phyloP scores from a whole-genome alignment of 2,113 vertebrate genomes.

The Pholis gunnellus region DNA sequence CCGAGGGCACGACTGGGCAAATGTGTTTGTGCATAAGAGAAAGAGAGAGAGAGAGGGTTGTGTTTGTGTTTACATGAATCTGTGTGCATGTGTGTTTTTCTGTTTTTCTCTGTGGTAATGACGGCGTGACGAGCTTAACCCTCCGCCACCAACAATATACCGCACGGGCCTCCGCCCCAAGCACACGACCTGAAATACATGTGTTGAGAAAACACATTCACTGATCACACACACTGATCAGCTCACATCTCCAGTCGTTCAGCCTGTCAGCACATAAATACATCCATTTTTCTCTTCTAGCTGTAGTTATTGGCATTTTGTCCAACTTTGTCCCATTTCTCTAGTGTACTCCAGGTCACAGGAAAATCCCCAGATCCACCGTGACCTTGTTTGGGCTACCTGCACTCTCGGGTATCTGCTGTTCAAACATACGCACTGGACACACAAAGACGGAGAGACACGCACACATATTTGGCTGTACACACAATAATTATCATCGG shows the following conservation, averaged over 20 bases:
- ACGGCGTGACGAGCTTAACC: conserved; percentile 36
- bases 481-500: conserved; percentile 51
- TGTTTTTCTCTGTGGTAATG: conserved; percentile 61
- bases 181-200: conserved; percentile 21
- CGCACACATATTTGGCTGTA: conserved; percentile 20
- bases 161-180: conserved; percentile 12
- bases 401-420: conserved; percentile 41
- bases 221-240: background rate
- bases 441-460: conserved; percentile 27
- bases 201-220: background rate
- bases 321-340: conserved; percentile 15
- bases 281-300: conserved; percentile 8
- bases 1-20: conserved; percentile 66
- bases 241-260: background rate
- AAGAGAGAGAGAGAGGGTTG: conserved; percentile 62
- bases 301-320: conserved; percentile 14
- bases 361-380: conserved; percentile 34
- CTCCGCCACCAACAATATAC: conserved; percentile 3
- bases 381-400: conserved; percentile 52
- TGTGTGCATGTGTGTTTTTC: conserved; percentile 30
- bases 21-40: conserved; percentile 64
- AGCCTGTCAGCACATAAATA: conserved; percentile 5
- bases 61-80: conserved; percentile 65
- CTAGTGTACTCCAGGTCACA: conserved; percentile 13
- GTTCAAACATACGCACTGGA: conserved; percentile 27